A percentile compares a stretch with the other conserved stretches of the same genome.
These are phyloP conservation scores for Siniperca undulata DNA, from an alignment of 2,797 vertebrate genomes.

Conservation along the genomic window DNA sequence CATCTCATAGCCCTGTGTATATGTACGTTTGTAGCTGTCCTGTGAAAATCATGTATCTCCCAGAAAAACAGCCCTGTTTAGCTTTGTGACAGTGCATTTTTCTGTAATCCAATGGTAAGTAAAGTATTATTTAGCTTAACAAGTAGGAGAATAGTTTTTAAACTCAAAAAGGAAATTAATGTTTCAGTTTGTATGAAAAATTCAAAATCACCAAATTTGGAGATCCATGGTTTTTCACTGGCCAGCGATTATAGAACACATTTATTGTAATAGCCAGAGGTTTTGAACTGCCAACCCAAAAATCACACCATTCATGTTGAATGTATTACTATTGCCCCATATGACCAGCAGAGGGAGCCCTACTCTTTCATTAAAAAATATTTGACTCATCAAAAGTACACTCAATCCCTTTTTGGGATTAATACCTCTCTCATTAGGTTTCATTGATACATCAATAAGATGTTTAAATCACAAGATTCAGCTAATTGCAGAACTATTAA, in stretches of 20 bases:
- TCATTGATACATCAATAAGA: constrained; percentile 33
- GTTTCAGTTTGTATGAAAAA: neutral
- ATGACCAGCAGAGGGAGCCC: constrained; percentile 68
- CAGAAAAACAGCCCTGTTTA: neutral
- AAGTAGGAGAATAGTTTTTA: neutral
- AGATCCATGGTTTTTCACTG: neutral
- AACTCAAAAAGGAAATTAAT: neutral
- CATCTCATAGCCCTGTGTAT: neutral
- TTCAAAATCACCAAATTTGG: neutral
- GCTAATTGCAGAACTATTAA: neutral
- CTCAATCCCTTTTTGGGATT: neutral
- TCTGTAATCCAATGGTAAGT: too few species aligned
- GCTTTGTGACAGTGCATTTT: neutral
- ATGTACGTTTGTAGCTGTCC: neutral
- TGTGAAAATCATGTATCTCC: neutral
- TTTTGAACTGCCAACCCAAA: neutral
- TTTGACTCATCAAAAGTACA: constrained; percentile 36
- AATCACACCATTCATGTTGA: neutral
- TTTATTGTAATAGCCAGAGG: neutral
- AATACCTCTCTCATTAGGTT: constrained; percentile 10
- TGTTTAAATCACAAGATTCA: constrained; percentile 22
- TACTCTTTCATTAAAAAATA: neutral
- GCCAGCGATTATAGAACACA: neutral
- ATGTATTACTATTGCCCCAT: neutral
- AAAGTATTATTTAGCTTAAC: neutral